Conservation (phyloP, 2,113 vertebrate genomes). For the Proterorhinus semilunaris region DNA sequence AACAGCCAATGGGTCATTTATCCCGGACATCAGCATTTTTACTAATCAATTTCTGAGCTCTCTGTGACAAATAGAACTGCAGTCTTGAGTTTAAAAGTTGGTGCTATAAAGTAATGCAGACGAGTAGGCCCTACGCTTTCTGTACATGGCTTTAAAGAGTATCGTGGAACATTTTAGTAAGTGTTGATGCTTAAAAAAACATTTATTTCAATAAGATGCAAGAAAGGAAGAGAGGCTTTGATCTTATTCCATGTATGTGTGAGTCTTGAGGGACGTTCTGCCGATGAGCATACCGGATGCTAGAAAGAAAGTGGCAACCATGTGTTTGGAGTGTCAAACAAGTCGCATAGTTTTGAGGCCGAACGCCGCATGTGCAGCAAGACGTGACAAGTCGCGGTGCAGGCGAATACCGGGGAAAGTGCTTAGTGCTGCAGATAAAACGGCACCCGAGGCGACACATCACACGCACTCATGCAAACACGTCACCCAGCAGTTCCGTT, state of each 20-base stretch:
- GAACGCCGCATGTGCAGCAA: slow-evolving; percentile 16
- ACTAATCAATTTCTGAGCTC: not conserved
- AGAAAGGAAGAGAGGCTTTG: too few species aligned
- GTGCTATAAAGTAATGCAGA: not conserved
- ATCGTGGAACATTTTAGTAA: not conserved
- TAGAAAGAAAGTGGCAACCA: not conserved
- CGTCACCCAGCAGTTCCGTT: slow-evolving; percentile 14
- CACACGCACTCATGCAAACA: not conserved
- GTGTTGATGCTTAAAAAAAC: not conserved
- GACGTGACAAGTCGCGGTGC: slow-evolving; percentile 48
- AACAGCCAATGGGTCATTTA: slow-evolving; percentile 8
- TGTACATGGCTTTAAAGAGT: not conserved
- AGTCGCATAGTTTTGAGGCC: not conserved
- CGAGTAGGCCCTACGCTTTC: not conserved
- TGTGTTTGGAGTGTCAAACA: not conserved
- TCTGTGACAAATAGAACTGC: slow-evolving; percentile 6
- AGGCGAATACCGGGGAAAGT: slow-evolving; percentile 30
- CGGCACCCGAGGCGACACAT: slow-evolving; percentile 31
- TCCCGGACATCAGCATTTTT: not conserved
- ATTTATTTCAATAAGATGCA: too few species aligned
- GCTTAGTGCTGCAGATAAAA: slow-evolving; percentile 37
- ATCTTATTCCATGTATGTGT: too few species aligned
- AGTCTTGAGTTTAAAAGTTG: not conserved
- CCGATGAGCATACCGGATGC: not conserved
- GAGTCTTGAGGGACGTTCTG: too few species aligned